These are phyloP conservation scores for Leptonema lineaticorne DNA, from an alignment of 1,140 invertebrate genomes.

Conservation along the genomic window DNA sequence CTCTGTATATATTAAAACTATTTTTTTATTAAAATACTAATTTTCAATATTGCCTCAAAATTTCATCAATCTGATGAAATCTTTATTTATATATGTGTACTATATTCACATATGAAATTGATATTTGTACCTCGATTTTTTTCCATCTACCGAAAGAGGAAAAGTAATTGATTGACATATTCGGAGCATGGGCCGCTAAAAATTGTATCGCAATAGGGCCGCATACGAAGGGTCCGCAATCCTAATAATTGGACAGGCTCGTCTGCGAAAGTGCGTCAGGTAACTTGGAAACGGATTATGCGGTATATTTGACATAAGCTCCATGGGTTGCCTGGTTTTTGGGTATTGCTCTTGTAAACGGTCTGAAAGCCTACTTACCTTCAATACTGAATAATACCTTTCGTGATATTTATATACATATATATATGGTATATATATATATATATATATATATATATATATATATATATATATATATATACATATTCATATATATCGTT, in stretches of 20 bases:
- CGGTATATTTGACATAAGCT: slow-evolving; percentile 30
- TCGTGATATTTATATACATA: neutral
- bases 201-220: too few species aligned
- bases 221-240: neutral
- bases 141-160: too few species aligned
- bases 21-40: too few species aligned
- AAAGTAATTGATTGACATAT: too few species aligned
- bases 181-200: too few species aligned
- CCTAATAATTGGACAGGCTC: neutral
- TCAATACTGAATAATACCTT: neutral
- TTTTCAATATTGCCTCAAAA: too few species aligned
- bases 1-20: too few species aligned
- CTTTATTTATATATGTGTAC: too few species aligned
- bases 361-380: slow-evolving; percentile 15
- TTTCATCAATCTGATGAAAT: too few species aligned
- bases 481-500: neutral
- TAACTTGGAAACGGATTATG: slow-evolving; percentile 22
- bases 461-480: neutral
- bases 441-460: neutral
- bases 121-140: too few species aligned
- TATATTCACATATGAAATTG: too few species aligned
- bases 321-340: slow-evolving; percentile 6
- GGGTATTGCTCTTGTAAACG: neutral
- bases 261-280: slow-evolving; percentile 2
- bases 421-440: neutral